These are phyloP conservation scores for Gnatocerus cornutus DNA, from an alignment of 2,888 invertebrate species.

Conservation along the genomic window DNA sequence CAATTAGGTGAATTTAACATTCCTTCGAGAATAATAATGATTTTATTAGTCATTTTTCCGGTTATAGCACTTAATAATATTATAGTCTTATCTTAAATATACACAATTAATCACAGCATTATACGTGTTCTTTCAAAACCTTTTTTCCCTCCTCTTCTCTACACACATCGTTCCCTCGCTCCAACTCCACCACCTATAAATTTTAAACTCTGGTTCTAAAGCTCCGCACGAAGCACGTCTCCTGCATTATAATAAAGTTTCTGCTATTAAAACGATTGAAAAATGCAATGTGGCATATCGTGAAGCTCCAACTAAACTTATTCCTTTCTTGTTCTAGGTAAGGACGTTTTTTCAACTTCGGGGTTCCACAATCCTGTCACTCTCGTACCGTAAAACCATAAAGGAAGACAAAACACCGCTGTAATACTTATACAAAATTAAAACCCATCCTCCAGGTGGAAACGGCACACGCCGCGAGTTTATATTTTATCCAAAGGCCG, in stretches of 20 bases:
- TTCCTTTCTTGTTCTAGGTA: slow-evolving; percentile 23
- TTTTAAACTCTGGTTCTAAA: slow-evolving; percentile 16
- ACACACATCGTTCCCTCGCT: not conserved
- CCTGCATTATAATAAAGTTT: slow-evolving; percentile 16
- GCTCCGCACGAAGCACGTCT: slow-evolving; percentile 14
- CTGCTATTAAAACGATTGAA: slow-evolving; percentile 34
- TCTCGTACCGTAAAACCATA: slow-evolving; percentile 20
- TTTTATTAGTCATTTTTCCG: too few species aligned
- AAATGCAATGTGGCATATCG: slow-evolving; percentile 9
- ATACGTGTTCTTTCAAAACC: not conserved
- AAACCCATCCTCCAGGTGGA: slow-evolving; percentile 35
- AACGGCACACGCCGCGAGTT: slow-evolving; percentile 38
- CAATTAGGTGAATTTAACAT: too few species aligned
- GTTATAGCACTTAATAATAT: not conserved
- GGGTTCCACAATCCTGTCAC: not conserved
- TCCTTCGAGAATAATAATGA: too few species aligned
- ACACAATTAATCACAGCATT: not conserved
- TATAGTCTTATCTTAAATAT: not conserved
- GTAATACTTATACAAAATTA: slow-evolving; percentile 47
- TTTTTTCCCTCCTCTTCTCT: not conserved
- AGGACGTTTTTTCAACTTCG: not conserved
- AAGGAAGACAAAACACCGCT: slow-evolving; percentile 37
- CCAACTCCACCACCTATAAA: slow-evolving; percentile 15
- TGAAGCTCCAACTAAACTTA: not conserved
- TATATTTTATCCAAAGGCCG: slow-evolving; percentile 40